Conservation (phyloP, 2,113 vertebrate species). For the Donacobius atricapilla region DNA sequence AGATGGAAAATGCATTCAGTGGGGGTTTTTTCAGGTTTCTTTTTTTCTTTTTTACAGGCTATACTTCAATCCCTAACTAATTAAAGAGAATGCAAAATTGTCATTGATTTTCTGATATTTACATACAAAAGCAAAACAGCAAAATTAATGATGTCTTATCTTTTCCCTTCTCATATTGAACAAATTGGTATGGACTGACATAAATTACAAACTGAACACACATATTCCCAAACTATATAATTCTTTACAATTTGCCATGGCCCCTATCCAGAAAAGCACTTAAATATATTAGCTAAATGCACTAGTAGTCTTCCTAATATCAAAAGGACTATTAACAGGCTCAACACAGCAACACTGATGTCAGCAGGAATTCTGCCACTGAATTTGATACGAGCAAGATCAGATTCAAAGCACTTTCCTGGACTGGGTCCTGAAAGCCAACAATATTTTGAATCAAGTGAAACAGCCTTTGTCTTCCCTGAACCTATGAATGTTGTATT, state of each 20-base stretch:
- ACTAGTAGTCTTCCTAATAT: neutral
- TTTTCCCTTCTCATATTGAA: neutral
- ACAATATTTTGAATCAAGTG: neutral
- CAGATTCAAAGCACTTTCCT: conserved; percentile 17
- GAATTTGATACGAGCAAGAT: neutral
- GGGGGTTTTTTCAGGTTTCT: neutral
- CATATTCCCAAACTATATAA: neutral
- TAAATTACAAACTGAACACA: neutral
- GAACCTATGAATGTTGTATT: neutral
- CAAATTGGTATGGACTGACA: neutral
- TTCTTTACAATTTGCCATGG: neutral
- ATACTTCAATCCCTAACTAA: neutral
- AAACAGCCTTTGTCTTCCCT: neutral
- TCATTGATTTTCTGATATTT: neutral
- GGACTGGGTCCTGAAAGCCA: neutral
- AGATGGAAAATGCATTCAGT: neutral
- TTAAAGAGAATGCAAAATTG: neutral
- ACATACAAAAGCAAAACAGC: neutral
- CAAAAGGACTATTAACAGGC: neutral
- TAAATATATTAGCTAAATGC: neutral
- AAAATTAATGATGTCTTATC: neutral
- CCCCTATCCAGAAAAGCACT: conserved; percentile 16
- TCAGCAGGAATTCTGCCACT: neutral
- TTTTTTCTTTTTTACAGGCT: neutral
- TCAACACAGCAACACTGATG: neutral